Base-by-base conservation (phyloP, 2,888 invertebrate species). In the Congeria kusceri region DNA sequence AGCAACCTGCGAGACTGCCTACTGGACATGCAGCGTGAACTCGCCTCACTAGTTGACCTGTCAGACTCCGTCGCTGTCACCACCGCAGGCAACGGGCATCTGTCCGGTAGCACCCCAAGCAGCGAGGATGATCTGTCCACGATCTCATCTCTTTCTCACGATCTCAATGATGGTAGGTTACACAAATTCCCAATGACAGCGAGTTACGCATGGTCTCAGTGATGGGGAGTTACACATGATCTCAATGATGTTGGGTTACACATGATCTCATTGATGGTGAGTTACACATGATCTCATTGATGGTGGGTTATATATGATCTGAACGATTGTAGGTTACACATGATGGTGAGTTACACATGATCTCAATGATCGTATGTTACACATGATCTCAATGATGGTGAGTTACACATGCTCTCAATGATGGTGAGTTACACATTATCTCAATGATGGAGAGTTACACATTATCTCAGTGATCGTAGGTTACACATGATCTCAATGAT, bases 1-100 rank as follows among this genome's bases (percentile, higher is more conserved):
- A 80, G 83, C 23, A 90, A 90, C 11, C 83, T 92, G 29, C 78
- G 92, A 5, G 88, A 91, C 73, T 90, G 90, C 80, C 78, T 92
- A 15, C 58, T 85, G 4, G 83, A 88, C 63, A 84, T 92, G 87
- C 91, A 92, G 82, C 78, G 85, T 64, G 90, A 92, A 63, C 71
- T 92, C 25, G 29, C 77, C n/a, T 44, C 74, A 25, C 76, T 84
- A 20, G 15, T 77, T 0, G 73, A 78, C 56, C 67, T 57, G 53
- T 61, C 78, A 13, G 77, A 70, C 9, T 56, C 71, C 4, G 23
- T 70, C 3, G 66, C 58, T 20, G 46, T 61, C 47, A 29, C 39
- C 29, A 64, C 64, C 15, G 39, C 13, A 27, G 61, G 78, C 78
- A 82, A 82, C 77, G 83, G 83, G 46, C 71, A 63, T 28, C 11